phyloP scores from a whole-genome alignment of 2,797 vertebrate species.

The Poeciliopsis paucimaculata region DNA sequence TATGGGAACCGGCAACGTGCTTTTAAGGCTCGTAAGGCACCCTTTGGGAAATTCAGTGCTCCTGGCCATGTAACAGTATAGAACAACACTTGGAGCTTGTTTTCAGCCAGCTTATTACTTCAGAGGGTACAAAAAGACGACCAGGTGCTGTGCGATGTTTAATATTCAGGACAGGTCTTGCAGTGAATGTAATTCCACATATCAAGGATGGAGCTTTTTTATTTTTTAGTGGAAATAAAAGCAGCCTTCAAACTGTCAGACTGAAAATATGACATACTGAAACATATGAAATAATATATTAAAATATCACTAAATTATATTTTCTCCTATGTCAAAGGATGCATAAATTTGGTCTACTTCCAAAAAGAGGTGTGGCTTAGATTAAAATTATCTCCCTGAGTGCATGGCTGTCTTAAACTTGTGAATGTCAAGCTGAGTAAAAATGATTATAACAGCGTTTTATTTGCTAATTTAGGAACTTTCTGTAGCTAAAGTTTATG shows the following conservation, averaged over 20 bases:
- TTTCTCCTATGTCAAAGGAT: background rate
- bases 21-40: conserved; percentile 44
- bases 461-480: background rate
- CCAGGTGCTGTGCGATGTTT: conserved; percentile 8
- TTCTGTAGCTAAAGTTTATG: background rate
- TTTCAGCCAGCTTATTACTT: conserved; percentile 22
- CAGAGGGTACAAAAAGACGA: conserved; percentile 16
- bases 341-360: background rate
- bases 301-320: background rate
- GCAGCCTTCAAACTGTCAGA: conserved; percentile 17
- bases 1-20: conserved; percentile 61
- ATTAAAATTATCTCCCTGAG: background rate
- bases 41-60: conserved; percentile 39
- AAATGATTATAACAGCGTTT: background rate
- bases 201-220: background rate
- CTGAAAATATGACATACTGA: background rate
- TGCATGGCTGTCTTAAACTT: background rate
- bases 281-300: background rate
- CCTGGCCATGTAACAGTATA: conserved; percentile 26
- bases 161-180: conserved; percentile 24
- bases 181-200: conserved; percentile 4
- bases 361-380: background rate
- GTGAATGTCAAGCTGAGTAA: background rate
- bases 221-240: background rate
- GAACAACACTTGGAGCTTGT: conserved; percentile 28